Percentiles rank a stretch among this genome's conserved stretches.
Conservation (phyloP, 2,113 vertebrate genomes). For the Xiphorhynchus elegans region DNA sequence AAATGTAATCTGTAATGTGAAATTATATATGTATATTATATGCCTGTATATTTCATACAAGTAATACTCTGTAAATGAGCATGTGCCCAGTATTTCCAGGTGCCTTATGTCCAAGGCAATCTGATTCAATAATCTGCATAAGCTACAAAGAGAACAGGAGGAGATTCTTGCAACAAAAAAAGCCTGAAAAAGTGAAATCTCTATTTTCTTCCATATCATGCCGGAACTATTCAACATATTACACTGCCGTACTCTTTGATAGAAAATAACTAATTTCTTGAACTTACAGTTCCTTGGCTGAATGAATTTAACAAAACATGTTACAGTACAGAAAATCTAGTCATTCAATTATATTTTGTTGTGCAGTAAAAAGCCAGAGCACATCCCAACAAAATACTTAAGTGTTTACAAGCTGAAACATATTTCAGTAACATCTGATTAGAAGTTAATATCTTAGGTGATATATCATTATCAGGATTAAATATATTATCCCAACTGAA, state of each 20-base stretch:
- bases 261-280: background rate
- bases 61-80: background rate
- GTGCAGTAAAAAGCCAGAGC: background rate
- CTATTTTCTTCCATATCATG: background rate
- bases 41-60: background rate
- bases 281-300: background rate
- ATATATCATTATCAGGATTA: constrained; percentile 24
- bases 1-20: background rate
- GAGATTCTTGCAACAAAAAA: background rate
- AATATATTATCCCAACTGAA: constrained; percentile 12
- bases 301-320: background rate
- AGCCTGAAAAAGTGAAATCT: background rate
- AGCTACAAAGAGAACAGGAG: background rate
- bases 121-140: background rate
- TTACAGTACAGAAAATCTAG: background rate
- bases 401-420: constrained; percentile 15
- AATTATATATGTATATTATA: background rate
- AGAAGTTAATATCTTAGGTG: background rate
- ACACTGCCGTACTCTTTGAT: background rate
- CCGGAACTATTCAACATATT: background rate
- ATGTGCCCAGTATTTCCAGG: background rate
- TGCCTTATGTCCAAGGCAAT: background rate
- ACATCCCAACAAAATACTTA: background rate
- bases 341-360: background rate
- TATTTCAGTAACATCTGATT: constrained; percentile 38